Conservation (phyloP, 2,888 invertebrate genomes). For the Andrena fulva region DNA sequence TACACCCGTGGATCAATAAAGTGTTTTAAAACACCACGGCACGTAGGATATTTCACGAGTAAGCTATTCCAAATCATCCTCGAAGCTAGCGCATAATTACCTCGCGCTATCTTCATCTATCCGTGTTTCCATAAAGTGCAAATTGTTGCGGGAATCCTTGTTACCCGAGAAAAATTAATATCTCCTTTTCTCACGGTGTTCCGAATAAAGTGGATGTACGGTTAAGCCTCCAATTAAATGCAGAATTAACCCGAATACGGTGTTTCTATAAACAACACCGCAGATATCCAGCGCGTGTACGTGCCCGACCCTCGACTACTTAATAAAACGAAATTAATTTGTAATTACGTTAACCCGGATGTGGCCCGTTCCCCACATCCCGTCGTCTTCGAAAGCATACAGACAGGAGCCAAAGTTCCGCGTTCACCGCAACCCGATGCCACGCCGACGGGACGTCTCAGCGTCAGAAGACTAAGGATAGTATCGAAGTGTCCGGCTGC, state of each 20-base stretch:
- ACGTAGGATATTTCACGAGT: neutral
- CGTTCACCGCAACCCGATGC: neutral
- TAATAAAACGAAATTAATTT: slow-evolving; percentile 61
- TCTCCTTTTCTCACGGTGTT: slow-evolving; percentile 62
- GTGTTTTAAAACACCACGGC: neutral
- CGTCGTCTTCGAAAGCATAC: slow-evolving; percentile 5
- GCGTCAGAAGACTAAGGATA: neutral
- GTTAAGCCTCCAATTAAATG: slow-evolving; percentile 69
- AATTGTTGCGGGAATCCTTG: slow-evolving; percentile 66
- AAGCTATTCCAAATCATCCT: slow-evolving; percentile 31
- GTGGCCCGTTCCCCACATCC: slow-evolving; percentile 40
- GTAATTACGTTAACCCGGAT: slow-evolving; percentile 59
- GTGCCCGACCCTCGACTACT: slow-evolving; percentile 32
- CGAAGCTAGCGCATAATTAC: slow-evolving; percentile 41
- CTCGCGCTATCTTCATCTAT: slow-evolving; percentile 46
- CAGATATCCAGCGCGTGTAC: slow-evolving; percentile 14
- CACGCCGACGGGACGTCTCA: neutral
- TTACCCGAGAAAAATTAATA: slow-evolving; percentile 64
- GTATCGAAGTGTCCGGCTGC: neutral
- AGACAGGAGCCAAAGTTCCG: neutral
- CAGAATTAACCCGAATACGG: slow-evolving; percentile 69
- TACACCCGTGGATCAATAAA: neutral
- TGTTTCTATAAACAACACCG: slow-evolving; percentile 33
- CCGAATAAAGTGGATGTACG: slow-evolving; percentile 60
- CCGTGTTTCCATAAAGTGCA: slow-evolving; percentile 65